Evolutionary conservation across 2,113 vertebrate species (phyloP), one percentile per base, ranked within the genome.

Genomic region (Cromileptes altivelis): DNA sequence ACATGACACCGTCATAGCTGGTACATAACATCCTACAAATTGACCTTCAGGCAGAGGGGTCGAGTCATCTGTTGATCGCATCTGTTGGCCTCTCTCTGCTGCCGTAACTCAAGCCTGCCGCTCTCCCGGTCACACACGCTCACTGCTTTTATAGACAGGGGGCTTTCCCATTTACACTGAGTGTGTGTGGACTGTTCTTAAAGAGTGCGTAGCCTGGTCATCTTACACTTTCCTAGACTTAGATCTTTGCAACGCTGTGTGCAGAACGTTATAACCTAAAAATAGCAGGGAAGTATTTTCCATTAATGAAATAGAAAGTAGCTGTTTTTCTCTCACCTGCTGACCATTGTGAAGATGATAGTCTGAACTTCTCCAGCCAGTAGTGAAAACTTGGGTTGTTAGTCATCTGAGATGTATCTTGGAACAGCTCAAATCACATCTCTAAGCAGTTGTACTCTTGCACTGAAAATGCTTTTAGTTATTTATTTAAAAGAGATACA

Each of bases 161-260:
- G 93, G 90, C 56, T 93, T 94, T 93, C 91, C 93, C 92, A 70
- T 82, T 75, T 62, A 86, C 70, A 71, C 78, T 33, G 40, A 30
- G 69, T 82, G 89, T 89, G 60, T 84, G 80, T 75, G 84, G n/a
- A 58, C 42, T 49, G 64, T 72, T 83, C 79, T 62, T 70, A 65
- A 69, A 84, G 78, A 79, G 85, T 75, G 47, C 13, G 72, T 67
- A 15, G 13, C 53, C 78, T 52, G 67, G 55, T 86, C 71, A 68
- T 60, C 85, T 85, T 89, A 86, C 72, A 86, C 80, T 50, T 87
- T 80, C 67, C 58, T 45, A 60, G 64, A 84, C 71, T 73, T 71
- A 56, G 72, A 10, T 57, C 58, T 75, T 30, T 67, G 33, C 52
- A 33, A 65, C 2, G 15, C 53, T 23, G 62, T 25, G 30, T 19